Evolutionary conservation across 2,797 vertebrate species (phyloP).

Genomic region (Pseudomugil gertrudae): DNA sequence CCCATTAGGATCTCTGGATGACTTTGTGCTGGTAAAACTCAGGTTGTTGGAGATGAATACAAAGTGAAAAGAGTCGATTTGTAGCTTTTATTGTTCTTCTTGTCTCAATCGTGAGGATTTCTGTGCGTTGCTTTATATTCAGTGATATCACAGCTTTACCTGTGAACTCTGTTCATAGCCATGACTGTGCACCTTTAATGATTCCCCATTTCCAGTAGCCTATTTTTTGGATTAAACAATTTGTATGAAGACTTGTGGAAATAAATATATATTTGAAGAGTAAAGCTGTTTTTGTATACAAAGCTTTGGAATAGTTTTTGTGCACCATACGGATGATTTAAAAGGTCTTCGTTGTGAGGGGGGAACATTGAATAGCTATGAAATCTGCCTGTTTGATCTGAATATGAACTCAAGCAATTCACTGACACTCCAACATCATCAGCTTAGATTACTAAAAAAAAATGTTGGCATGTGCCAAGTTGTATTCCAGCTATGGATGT

Average conservation of each 20-base stretch:
- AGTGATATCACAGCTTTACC: constrained; percentile 71
- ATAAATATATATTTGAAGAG: constrained; percentile 82
- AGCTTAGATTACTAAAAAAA: constrained; percentile 9
- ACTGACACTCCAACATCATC: constrained; percentile 24
- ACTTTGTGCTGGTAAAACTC: constrained; percentile 62
- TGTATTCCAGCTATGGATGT: constrained; percentile 31
- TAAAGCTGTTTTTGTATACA: constrained; percentile 32
- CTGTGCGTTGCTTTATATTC: constrained; percentile 46
- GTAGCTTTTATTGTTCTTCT: constrained; percentile 19
- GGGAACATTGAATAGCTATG: constrained; percentile 18
- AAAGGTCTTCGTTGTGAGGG: constrained; percentile 25
- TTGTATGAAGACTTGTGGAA: constrained; percentile 73
- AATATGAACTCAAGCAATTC: constrained; percentile 26
- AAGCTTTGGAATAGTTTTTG: constrained; percentile 8
- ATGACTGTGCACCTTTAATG: constrained; percentile 64
- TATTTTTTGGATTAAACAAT: constrained; percentile 67
- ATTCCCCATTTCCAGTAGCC: constrained; percentile 65
- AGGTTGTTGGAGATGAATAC: constrained; percentile 62
- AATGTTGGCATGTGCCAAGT: constrained; percentile 23
- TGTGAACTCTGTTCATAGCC: constrained; percentile 54
- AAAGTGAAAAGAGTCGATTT: constrained; percentile 44
- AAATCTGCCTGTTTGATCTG: constrained; percentile 37
- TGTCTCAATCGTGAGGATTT: constrained; percentile 43
- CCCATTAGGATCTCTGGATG: constrained; percentile 27
- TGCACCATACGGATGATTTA: constrained; percentile 1